These are phyloP conservation scores for Tragelaphus strepsiceros DNA, from an alignment of 2,113 vertebrate genomes.

Conservation along the genomic window DNA sequence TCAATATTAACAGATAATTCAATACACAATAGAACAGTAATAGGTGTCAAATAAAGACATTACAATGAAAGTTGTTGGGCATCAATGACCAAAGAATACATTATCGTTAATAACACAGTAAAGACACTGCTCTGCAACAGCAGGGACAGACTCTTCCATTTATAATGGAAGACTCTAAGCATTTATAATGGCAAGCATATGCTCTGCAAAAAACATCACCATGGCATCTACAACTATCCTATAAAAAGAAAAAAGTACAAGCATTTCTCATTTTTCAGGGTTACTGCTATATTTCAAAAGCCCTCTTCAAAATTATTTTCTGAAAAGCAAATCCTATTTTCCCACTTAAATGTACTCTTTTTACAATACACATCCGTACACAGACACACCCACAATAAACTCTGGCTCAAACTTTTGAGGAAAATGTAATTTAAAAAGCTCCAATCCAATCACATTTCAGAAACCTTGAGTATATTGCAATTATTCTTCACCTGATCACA, in stretches of 20 bases:
- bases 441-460: not conserved
- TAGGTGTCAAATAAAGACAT: not conserved
- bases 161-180: not conserved
- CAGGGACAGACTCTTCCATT: not conserved
- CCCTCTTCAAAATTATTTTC: not conserved
- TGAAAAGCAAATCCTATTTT: not conserved
- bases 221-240: conserved; percentile 5
- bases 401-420: not conserved
- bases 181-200: not conserved
- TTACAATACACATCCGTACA: not conserved
- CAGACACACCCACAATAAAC: not conserved
- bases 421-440: not conserved
- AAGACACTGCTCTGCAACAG: not conserved
- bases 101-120: not conserved
- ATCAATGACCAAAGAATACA: not conserved
- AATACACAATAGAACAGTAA: not conserved
- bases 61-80: not conserved
- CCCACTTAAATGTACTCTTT: not conserved
- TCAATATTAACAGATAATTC: not conserved
- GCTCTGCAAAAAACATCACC: not conserved
- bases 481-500: not conserved
- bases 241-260: not conserved
- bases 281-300: not conserved
- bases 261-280: not conserved
- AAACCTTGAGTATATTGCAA: not conserved